A percentile compares a stretch with the other conserved stretches of the same genome.
Evolutionary conservation across 2,113 vertebrate species (phyloP).

Genomic region (Ageneiosus marmoratus): DNA sequence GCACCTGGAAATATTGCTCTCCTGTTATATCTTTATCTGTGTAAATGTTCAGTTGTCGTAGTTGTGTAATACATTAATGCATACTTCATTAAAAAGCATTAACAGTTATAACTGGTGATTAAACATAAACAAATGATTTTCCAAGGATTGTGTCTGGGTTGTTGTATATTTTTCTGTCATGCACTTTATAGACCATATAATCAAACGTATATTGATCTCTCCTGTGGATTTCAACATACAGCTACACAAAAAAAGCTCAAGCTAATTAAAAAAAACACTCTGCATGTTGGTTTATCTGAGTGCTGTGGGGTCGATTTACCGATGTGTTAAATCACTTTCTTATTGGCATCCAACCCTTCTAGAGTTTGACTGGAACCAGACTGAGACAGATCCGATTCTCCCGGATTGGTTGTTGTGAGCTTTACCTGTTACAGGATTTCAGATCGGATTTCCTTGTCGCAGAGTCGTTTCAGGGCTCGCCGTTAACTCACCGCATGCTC

Average conservation of each 20-base stretch:
- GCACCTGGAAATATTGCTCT: neutral
- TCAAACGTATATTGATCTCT: neutral
- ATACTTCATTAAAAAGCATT: neutral
- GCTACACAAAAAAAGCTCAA: neutral
- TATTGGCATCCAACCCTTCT: neutral
- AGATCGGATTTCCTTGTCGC: neutral
- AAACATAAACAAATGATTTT: neutral
- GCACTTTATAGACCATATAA: neutral
- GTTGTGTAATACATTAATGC: neutral
- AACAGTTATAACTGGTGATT: neutral
- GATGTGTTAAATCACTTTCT: neutral
- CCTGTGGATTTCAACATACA: neutral
- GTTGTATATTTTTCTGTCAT: neutral
- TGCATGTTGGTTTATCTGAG: neutral
- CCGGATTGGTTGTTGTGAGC: neutral
- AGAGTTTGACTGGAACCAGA: neutral
- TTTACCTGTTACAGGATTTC: neutral
- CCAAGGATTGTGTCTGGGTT: neutral
- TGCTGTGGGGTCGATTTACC: neutral
- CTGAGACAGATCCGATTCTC: neutral
- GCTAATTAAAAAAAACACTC: neutral
- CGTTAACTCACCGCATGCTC: neutral
- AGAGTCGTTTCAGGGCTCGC: neutral
- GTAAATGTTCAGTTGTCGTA: neutral
- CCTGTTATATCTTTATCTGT: neutral